Evolutionary conservation across 2,797 vertebrate genomes (phyloP), one percentile per base, ranked within the genome.

Genomic region (Ambastaia sidthimunki): DNA sequence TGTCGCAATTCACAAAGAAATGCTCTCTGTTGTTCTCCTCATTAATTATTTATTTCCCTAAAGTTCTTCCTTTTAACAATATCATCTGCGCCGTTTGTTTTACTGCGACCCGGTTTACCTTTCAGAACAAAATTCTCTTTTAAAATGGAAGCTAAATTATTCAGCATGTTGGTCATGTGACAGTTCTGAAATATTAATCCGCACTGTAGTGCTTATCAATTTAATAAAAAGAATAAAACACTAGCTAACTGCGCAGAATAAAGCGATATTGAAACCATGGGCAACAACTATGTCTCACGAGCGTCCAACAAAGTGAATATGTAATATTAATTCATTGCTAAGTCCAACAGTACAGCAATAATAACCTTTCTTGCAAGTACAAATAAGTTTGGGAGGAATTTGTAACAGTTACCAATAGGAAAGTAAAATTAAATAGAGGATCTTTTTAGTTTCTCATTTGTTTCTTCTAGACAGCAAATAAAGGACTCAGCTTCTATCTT

Each of bases 151-250:
- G 18, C 52, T 82, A 21, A 82, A 83, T 83, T 79, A 86, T 86
- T 79, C 25, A 82, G 16, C 0, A n/a, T 50, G 82, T 84, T 83
- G 85, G 74, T 82, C 59, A 59, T 62, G 28, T 80, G 74, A 60
- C 55, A 15, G 41, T 25, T 82, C 21, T 88, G 12, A 89, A 88
- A 89, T 86, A 87, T 89, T 84, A n/a, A 90, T 84, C n/a, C 34
- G 6, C 0, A 28, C 71, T 82, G 50, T 84, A 78, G 76, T 66
- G 60, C 71, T 25, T 62, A 82, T 84, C 63, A 18, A 67, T 79
- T 25, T 63, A 0, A 73, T 50, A 23, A 60, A 25, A 71, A 76
- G 59, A 69, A 60, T 5, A 4, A 11, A 47, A 54, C 21, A 18
- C 48, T 50, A 6, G 2, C 55, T 16, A 23, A 41, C 15, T 44